Evolutionary conservation across 2,888 invertebrate genomes (phyloP).

Genomic region (Eristalis tenax): DNA sequence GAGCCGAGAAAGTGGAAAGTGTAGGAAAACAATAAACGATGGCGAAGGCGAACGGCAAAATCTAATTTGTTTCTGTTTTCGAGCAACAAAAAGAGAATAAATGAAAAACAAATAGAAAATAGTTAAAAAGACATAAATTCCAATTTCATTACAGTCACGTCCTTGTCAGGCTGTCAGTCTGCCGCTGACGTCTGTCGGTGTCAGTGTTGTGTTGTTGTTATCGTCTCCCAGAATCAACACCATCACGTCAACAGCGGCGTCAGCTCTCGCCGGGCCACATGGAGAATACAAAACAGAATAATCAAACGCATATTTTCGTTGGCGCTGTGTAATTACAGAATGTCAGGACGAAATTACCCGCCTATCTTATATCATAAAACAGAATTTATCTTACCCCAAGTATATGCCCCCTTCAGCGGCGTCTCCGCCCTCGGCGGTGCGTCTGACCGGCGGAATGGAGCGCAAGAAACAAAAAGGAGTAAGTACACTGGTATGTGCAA

Average conservation of each 20-base stretch:
- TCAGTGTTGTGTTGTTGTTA: slow-evolving; percentile 37
- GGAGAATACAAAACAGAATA: slow-evolving; percentile 60
- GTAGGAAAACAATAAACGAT: slow-evolving; percentile 15
- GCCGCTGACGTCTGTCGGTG: slow-evolving; percentile 49
- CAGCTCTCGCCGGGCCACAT: background rate
- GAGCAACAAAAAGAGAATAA: background rate
- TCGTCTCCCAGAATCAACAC: background rate
- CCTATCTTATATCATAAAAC: slow-evolving; percentile 70
- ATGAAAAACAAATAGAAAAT: slow-evolving; percentile 43
- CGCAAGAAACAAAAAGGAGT: slow-evolving; percentile 12
- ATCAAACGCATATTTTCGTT: slow-evolving; percentile 55
- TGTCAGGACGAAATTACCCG: slow-evolving; percentile 67
- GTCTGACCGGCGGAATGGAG: background rate
- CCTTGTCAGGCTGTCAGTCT: slow-evolving; percentile 61
- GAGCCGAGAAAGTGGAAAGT: background rate
- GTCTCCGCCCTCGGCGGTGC: background rate
- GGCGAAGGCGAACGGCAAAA: slow-evolving; percentile 17
- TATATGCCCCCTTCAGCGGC: background rate
- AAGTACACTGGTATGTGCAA: background rate
- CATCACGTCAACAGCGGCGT: background rate
- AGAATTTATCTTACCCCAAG: slow-evolving; percentile 55
- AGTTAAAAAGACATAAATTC: slow-evolving; percentile 67
- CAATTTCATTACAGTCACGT: slow-evolving; percentile 66
- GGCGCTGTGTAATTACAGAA: slow-evolving; percentile 62
- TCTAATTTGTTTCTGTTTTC: slow-evolving; percentile 26